These are phyloP conservation scores for Odontamblyopus rebecca DNA, from an alignment of 2,797 vertebrate species.

Conservation along the genomic window DNA sequence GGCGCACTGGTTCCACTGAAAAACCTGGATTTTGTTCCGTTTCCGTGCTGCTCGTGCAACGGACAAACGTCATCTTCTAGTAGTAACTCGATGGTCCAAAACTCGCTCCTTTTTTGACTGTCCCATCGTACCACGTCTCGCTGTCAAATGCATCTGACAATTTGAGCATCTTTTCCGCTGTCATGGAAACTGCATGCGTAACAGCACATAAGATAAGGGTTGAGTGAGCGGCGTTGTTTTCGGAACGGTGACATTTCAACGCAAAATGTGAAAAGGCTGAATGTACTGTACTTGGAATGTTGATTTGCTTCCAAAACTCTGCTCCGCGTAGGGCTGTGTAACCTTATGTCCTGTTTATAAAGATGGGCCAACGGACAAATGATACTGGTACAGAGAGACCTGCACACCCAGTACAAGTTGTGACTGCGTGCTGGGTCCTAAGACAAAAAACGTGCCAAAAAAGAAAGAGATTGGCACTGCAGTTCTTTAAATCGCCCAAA, in stretches of 20 bases:
- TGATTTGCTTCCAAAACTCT: conserved; percentile 43
- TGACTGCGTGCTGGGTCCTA: no score
- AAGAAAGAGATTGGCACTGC: no score
- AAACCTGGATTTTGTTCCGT: conserved; percentile 28
- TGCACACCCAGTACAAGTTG: no score
- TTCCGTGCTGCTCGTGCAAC: conserved; percentile 36
- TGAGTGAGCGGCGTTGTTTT: conserved; percentile 13
- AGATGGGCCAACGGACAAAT: not conserved
- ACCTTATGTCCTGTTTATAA: conserved; percentile 43
- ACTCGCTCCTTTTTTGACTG: conserved; percentile 41
- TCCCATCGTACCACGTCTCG: conserved; percentile 39
- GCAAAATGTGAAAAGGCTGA: conserved; percentile 53
- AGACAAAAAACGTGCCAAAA: no score
- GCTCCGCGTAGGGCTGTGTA: conserved; percentile 33
- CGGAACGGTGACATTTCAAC: conserved; percentile 1
- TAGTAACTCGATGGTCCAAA: conserved; percentile 40
- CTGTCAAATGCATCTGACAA: conserved; percentile 21
- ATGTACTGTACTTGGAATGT: conserved; percentile 68
- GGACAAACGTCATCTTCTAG: conserved; percentile 35
- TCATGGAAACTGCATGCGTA: conserved; percentile 42
- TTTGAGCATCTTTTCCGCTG: conserved; percentile 10
- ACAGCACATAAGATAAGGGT: conserved; percentile 9
- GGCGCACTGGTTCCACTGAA: conserved; percentile 22
- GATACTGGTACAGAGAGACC: no score
- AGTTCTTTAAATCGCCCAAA: no score